Base-by-base conservation (phyloP, 2,113 vertebrate genomes). In the Strix aluco region DNA sequence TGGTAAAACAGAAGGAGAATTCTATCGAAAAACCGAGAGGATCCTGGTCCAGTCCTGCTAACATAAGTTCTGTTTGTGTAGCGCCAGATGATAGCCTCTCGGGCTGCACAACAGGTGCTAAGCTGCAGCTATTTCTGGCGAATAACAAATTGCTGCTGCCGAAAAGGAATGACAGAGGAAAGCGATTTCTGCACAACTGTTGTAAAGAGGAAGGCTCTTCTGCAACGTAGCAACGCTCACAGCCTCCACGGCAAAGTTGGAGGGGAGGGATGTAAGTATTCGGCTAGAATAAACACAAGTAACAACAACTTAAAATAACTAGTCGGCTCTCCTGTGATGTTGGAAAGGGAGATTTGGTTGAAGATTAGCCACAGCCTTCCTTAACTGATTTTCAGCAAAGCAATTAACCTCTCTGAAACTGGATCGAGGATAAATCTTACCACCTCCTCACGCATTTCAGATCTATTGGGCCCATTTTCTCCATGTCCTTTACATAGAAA, bases 1-100 rank as follows among this genome's bases (percentile, higher is more conserved):
- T 98, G 97, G 87, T 94, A 44, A 98, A 96, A 97, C 98, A 98
- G 98, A 98, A 98, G 98, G 98, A 97, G 98, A 96, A 95, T 96
- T 92, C 96, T 97, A 42, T 46, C 13, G 26, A 97, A 25, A 61
- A 96, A 44, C n/a, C 15, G 58, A 88, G 96, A 87, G 77, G 97
- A 46, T 96, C 95, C 63, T 47, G 94, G 97, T 94, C 96, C 97
- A 34, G 98, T 72, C 82, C 95, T 25, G 69, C 6, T 4, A 97
- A 38, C 96, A 90, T 79, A n/a, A 98, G 94, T 94, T 96, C 32
- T 71, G 96, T 82, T 94, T 93, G 96, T 55, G 91, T 25, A 57
- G 97, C 77, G 62, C 54, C 97, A 97, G 97, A 97, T 93, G 96
- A 98, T 89, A 89, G 84, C 84, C 94, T 91, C 95, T 81, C 58